Base-by-base conservation (phyloP, 1,140 invertebrate species). In the Muscidifurax raptorellus region DNA sequence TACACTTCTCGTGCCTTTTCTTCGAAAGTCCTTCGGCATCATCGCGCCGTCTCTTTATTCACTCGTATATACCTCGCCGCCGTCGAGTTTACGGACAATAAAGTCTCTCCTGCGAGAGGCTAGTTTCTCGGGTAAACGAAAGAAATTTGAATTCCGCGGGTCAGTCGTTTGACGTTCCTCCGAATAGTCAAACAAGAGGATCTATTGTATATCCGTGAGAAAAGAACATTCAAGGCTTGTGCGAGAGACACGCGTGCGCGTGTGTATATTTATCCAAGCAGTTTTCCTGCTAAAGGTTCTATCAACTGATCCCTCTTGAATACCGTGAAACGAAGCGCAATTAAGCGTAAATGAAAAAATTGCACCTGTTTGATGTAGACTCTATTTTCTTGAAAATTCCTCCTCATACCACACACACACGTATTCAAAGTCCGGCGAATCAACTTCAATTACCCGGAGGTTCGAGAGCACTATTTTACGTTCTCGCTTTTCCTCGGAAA, bases 21-120 rank as follows among this genome's bases (percentile, higher is more conserved):
- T 59, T 59, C n/a, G 32, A 32, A n/a, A 67, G 59, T 67, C 59
- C 77, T 79, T 79, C 30, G 22, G 7, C 25, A n/a, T 47, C 74
- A 52, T 1, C 7, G 7, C 44, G 44, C 44, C 22, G 52, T 59
- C 22, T 59, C 52, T 59, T 59, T 18, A 59, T 59, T 59, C 52
- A 59, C 52, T 59, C 18, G 52, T 18, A 6, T 5, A 59, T 5
- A 22, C 52, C 6, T 7, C 22, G 13, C 7, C 1, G 5, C 5
- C 25, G 32, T 2, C 36, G 22, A 67, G 28, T 28, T 80, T 47
- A 71, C 78, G 9, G 13, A 47, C 25, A 71, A 47, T 47, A 44
- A 80, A 67, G 47, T 77, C 44, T 77, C 47, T 59, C n/a, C 52
- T 59, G 6, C 22, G 18, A 59, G 3, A 59, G 52, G 1, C 15